Conservation (phyloP, 2,113 vertebrate species). For the Trichomycterus rosablanca region DNA sequence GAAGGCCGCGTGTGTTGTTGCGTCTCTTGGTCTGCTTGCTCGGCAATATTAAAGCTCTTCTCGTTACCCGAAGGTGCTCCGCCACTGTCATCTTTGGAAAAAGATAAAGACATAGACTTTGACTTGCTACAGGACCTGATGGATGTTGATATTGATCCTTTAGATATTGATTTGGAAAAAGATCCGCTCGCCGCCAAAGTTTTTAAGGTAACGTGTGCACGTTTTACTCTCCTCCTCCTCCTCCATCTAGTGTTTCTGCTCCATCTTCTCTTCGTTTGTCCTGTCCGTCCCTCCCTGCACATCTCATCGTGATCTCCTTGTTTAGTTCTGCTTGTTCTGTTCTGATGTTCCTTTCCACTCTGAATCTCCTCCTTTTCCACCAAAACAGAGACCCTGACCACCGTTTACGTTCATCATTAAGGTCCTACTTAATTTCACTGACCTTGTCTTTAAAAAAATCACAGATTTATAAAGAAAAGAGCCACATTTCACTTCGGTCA, state of each 20-base stretch:
- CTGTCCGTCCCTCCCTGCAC: not conserved
- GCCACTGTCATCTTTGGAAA: conserved; percentile 95
- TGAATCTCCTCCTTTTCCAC: too few relatives aligned
- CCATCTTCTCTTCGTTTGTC: too few relatives aligned
- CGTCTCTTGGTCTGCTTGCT: conserved; percentile 54
- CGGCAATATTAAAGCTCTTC: conserved; percentile 71
- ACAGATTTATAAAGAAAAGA: too few relatives aligned
- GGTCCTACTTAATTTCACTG: too few relatives aligned
- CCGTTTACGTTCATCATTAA: too few relatives aligned
- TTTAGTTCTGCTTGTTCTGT: too few relatives aligned
- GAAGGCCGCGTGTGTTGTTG: conserved; percentile 47
- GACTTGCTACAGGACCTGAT: conserved; percentile 98
- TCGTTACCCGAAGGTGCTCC: conserved; percentile 85
- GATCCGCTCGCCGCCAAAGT: conserved; percentile 99
- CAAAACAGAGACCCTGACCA: too few relatives aligned
- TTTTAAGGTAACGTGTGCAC: conserved; percentile 84
- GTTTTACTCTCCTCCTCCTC: not conserved
- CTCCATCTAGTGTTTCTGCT: not conserved
- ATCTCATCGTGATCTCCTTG: too few relatives aligned
- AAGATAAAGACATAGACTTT: conserved; percentile 99
- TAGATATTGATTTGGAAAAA: conserved; percentile 99
- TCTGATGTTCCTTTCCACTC: too few relatives aligned
- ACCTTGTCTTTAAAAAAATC: too few relatives aligned
- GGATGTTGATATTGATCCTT: conserved; percentile 99
- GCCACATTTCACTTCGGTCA: too few relatives aligned